Conservation (phyloP, 2,797 vertebrate genomes). For the Lutjanus argentimaculatus region DNA sequence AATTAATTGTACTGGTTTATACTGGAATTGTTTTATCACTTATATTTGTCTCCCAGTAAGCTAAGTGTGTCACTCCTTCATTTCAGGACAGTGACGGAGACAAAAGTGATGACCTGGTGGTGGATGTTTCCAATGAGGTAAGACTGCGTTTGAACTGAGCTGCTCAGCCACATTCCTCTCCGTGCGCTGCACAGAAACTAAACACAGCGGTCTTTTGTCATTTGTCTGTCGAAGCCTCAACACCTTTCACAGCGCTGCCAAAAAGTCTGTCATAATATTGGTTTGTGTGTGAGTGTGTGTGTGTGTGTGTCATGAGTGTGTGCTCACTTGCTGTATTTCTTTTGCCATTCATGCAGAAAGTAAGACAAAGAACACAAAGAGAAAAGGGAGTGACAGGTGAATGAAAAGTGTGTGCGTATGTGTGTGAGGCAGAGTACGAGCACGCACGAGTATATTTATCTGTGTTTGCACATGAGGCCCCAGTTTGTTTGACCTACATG, state of each 20-base stretch:
- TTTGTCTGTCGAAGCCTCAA: constrained; percentile 48
- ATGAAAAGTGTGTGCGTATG: constrained; percentile 66
- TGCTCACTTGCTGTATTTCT: constrained; percentile 57
- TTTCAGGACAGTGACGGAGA: constrained; percentile 96
- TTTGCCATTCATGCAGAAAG: constrained; percentile 66
- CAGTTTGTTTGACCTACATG: constrained; percentile 83
- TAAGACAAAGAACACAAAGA: constrained; percentile 75
- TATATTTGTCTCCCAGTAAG: not conserved
- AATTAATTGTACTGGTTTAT: not conserved
- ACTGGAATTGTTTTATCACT: not conserved
- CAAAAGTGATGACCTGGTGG: constrained; percentile 97
- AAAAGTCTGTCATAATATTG: constrained; percentile 73
- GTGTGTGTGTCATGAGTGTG: constrained; percentile 33
- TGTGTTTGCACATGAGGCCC: constrained; percentile 81
- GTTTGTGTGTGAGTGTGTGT: constrained; percentile 18
- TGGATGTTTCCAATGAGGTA: constrained; percentile 98
- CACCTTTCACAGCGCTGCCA: constrained; percentile 60
- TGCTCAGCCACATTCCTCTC: constrained; percentile 62
- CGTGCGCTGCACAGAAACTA: constrained; percentile 26
- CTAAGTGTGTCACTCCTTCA: constrained; percentile 15
- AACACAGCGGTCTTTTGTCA: constrained; percentile 61
- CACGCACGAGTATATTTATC: constrained; percentile 76
- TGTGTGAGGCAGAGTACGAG: constrained; percentile 47
- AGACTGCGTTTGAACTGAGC: constrained; percentile 54
- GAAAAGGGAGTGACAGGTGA: constrained; percentile 76